Conservation (phyloP, 2,797 vertebrate species). For the Stomatorhinus walkeri region DNA sequence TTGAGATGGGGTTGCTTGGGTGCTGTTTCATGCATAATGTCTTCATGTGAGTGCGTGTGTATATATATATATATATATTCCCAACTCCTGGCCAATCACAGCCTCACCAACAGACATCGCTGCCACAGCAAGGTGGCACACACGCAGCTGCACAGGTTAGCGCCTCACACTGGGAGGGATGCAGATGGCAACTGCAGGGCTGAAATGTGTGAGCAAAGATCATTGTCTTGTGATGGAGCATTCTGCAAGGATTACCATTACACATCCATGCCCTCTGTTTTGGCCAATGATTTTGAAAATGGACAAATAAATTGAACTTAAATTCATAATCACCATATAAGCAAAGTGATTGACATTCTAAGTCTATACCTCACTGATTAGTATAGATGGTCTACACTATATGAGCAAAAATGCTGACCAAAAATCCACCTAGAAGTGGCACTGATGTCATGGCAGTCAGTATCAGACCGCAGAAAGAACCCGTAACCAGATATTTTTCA, state of each 20-base stretch:
- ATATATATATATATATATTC: slow-evolving; percentile 27
- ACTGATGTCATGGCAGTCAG: not conserved
- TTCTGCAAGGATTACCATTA: not conserved
- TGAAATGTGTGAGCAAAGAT: not conserved
- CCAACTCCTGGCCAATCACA: not conserved
- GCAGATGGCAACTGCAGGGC: not conserved
- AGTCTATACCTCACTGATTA: not conserved
- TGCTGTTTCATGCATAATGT: slow-evolving; percentile 62
- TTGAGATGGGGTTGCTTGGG: slow-evolving; percentile 68
- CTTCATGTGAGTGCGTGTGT: slow-evolving; percentile 37
- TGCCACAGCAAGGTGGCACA: not conserved
- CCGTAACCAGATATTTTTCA: not conserved
- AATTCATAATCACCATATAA: not conserved
- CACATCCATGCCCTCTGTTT: not conserved
- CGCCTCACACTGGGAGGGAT: not conserved
- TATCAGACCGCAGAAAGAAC: not conserved
- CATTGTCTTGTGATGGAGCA: not conserved
- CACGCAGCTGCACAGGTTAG: not conserved
- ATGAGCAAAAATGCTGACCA: not conserved
- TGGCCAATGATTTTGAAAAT: not conserved
- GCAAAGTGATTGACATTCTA: not conserved
- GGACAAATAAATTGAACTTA: not conserved
- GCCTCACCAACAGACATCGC: not conserved
- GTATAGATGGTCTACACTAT: not conserved
- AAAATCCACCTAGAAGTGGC: not conserved